Evolutionary conservation across 53 echinoderm and acorn worm species (phyloP).

Genomic region (Holothuria scabra): DNA sequence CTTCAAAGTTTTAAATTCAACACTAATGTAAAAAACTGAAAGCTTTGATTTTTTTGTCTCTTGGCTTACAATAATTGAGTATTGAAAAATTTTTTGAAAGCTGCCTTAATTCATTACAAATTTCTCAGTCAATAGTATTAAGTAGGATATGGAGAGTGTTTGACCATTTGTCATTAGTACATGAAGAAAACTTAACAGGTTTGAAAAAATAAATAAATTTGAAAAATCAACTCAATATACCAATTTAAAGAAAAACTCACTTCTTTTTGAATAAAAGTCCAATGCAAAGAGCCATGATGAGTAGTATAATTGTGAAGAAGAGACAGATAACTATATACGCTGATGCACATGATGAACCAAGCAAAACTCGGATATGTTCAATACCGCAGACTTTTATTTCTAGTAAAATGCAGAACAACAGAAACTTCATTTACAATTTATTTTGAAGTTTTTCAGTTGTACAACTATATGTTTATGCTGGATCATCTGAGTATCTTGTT

Average conservation of each 20-base stretch:
- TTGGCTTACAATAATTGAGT: no score
- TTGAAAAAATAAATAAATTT: no score
- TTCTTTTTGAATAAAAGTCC: slow-evolving; percentile 84
- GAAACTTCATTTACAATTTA: not conserved
- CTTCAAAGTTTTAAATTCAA: no score
- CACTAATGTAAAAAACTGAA: no score
- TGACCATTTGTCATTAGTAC: no score
- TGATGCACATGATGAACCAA: slow-evolving; percentile 76
- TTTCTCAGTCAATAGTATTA: no score
- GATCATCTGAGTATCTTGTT: no score
- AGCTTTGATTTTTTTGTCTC: no score
- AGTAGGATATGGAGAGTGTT: no score
- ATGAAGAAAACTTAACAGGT: not conserved
- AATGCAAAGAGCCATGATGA: slow-evolving; percentile 71
- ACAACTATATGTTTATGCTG: no score
- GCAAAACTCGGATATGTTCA: slow-evolving; percentile 65
- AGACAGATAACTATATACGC: slow-evolving; percentile 78
- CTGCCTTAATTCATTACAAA: no score
- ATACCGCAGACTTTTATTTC: slow-evolving; percentile 59
- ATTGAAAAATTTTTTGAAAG: no score
- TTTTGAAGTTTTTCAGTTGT: not conserved
- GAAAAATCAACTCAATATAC: not conserved
- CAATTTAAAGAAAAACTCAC: slow-evolving; percentile 51
- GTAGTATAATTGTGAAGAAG: slow-evolving; percentile 74
- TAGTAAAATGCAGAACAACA: not conserved